A percentile compares a stretch with the other conserved stretches of the same genome.
Conservation (phyloP, 1,140 invertebrate genomes). For the Brachionus rotundiformis region DNA sequence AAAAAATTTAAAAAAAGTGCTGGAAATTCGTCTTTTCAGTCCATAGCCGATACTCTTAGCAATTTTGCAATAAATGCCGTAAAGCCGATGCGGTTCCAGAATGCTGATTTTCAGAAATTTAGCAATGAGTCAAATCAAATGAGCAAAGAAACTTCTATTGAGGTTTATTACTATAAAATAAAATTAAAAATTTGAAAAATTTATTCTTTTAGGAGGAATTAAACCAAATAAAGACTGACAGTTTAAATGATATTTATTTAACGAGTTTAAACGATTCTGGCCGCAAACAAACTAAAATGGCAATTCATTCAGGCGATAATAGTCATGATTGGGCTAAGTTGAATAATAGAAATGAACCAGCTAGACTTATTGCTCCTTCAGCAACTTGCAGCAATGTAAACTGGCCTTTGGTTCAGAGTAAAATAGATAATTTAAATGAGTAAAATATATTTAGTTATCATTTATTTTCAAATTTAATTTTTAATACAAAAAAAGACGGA, state of each 20-base stretch:
- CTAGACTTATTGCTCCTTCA: neutral
- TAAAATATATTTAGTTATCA: neutral
- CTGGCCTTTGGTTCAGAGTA: conserved; percentile 42
- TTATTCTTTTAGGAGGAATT: neutral
- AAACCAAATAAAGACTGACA: conserved; percentile 15
- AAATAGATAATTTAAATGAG: conserved; percentile 48
- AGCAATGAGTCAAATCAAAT: conserved; percentile 23
- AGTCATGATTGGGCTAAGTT: neutral
- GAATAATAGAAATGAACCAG: neutral
- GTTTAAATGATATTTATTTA: neutral
- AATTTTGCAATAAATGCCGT: conserved; percentile 33
- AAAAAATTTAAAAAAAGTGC: conserved; percentile 28
- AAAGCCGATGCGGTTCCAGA: conserved; percentile 29
- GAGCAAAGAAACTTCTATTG: conserved; percentile 39
- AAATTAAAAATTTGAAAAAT: neutral
- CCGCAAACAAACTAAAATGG: neutral
- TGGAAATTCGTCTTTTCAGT: conserved; percentile 32
- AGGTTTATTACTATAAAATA: neutral
- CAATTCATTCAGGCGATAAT: neutral
- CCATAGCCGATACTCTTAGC: conserved; percentile 25
- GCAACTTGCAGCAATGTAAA: conserved; percentile 9
- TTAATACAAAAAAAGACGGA: conserved; percentile 34
- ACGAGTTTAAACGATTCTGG: neutral
- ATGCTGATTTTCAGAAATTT: conserved; percentile 23
- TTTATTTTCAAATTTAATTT: neutral